Evolutionary conservation across 30 jellyfish, hydroid and myxozoan genomes (phyloP).

Genomic region (Pelagia noctiluca): DNA sequence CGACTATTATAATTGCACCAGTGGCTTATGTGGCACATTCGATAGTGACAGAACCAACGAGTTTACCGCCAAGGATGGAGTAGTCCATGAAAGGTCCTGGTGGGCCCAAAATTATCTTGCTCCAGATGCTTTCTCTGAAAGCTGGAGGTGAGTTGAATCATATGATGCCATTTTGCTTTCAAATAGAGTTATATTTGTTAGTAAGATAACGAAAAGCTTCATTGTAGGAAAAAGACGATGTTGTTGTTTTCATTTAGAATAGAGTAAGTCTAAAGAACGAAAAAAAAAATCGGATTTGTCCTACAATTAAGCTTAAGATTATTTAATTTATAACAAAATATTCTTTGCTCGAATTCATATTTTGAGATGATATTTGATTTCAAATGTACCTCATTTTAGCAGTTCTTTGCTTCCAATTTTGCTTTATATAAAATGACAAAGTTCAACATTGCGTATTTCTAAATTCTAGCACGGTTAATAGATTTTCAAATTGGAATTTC

Average conservation of each 20-base stretch:
- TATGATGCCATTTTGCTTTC: neutral
- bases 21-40: conserved; percentile 70
- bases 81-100: neutral
- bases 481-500: neutral
- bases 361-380: no score
- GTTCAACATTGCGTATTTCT: no score
- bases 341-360: no score
- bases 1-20: conserved; percentile 37
- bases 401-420: no score
- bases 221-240: neutral
- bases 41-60: conserved; percentile 46
- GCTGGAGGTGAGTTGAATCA: conserved; percentile 61
- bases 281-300: neutral
- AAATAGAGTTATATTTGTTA: neutral
- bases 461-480: neutral
- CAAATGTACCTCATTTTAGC: no score
- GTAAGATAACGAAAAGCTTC: neutral
- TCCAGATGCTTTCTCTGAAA: conserved; percentile 38
- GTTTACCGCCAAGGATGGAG: conserved; percentile 46
- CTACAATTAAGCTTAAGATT: no score
- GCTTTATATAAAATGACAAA: no score
- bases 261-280: neutral
- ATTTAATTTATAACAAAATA: no score
- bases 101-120: neutral
- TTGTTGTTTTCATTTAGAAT: neutral